These are phyloP conservation scores for Paedocypris sp. DNA, from an alignment of 2,113 vertebrate species.

Conservation along the genomic window DNA sequence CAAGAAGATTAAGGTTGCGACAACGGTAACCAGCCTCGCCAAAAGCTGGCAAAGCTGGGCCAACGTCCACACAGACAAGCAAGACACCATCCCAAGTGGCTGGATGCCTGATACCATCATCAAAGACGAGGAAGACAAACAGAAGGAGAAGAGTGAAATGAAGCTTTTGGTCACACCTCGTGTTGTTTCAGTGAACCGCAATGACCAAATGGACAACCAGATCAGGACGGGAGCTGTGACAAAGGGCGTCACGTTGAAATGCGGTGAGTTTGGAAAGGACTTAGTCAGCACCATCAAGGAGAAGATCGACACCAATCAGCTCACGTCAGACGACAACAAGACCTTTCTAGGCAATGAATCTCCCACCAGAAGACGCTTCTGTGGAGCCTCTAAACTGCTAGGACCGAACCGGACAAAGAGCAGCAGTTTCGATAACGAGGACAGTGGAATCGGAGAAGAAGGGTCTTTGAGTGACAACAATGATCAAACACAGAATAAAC, in stretches of 20 bases:
- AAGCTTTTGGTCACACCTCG: constrained; percentile 42
- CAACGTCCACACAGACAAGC: constrained; percentile 42
- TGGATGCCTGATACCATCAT: constrained; percentile 54
- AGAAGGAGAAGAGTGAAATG: constrained; percentile 24
- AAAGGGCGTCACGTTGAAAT: constrained; percentile 43
- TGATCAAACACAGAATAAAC: constrained; percentile 25
- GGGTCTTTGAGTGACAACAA: constrained; percentile 41
- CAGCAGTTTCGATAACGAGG: constrained; percentile 58
- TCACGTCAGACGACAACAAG: constrained; percentile 41
- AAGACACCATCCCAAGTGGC: constrained; percentile 55
- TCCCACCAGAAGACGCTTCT: constrained; percentile 52
- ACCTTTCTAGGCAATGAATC: constrained; percentile 54
- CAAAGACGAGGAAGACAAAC: constrained; percentile 34
- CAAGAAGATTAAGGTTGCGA: constrained; percentile 54
- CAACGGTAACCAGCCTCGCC: constrained; percentile 54
- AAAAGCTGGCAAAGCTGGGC: constrained; percentile 68
- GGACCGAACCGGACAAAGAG: constrained; percentile 43
- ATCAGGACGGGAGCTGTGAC: constrained; percentile 44
- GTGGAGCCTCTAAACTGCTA: constrained; percentile 6
- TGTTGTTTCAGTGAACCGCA: constrained; percentile 9
- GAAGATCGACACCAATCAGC: constrained; percentile 49
- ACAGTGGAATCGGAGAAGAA: constrained; percentile 60
- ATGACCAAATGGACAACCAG: constrained; percentile 7
- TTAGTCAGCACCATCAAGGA: constrained; percentile 46
- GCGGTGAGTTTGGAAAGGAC: constrained; percentile 43